Conservation (phyloP, 2,113 vertebrate species). For the Haemorhous mexicanus region DNA sequence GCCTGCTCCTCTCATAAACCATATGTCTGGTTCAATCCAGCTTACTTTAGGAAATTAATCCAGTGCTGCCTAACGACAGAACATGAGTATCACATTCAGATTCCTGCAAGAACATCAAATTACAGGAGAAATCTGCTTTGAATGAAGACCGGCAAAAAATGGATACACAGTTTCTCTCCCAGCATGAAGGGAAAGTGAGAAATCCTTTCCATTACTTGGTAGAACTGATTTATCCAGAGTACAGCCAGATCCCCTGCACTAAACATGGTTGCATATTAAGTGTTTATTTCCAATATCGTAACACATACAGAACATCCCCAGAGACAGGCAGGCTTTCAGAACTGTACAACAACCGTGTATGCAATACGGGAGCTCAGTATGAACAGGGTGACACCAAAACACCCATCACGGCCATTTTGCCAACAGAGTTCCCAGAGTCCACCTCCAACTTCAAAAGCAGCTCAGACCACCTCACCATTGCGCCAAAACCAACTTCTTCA, state of each 20-base stretch:
- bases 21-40: neutral
- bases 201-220: fast-evolving
- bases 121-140: neutral
- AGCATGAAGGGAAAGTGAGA: neutral
- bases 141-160: neutral
- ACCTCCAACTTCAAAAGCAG: neutral
- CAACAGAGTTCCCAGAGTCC: neutral
- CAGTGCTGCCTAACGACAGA: neutral
- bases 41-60: neutral
- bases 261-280: neutral
- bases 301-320: neutral
- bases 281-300: fast-evolving
- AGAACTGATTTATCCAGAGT: neutral
- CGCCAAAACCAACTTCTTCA: neutral
- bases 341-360: too few relatives aligned
- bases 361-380: neutral
- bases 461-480: neutral
- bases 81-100: neutral
- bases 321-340: neutral
- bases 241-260: neutral
- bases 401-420: neutral
- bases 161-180: neutral
- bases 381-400: neutral
- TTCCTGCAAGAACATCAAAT: neutral
- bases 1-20: neutral